Evolutionary conservation across 2,797 vertebrate species (phyloP), one percentile per base, ranked within the genome.

Genomic region (Pipistrellus pipistrellus): DNA sequence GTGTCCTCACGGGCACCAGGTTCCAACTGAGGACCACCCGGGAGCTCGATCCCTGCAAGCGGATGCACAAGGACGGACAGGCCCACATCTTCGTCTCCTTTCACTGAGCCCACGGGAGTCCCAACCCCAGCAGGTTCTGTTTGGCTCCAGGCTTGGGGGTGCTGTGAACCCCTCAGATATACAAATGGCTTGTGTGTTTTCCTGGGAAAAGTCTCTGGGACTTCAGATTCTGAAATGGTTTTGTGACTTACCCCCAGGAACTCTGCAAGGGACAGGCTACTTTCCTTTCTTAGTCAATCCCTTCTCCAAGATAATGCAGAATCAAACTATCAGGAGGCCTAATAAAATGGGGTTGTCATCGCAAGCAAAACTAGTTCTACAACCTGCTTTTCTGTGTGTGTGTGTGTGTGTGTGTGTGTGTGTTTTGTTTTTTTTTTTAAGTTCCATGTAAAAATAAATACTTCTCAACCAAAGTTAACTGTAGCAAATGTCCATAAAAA

Each of bases 361-460:
- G n/a, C 35, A 72, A 75, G 27, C 41, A 62, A 76, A 86, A 46
- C 32, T 55, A 69, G 72, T 44, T 41, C n/a, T 69, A 46, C 0
- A 69, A 68, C 41, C 44, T 76, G n/a, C 64, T 76, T 81, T 64
- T 68, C 13, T 62, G 11, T 30, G 4, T 64, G n/a, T n/a, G n/a
- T n/a, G n/a, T n/a, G n/a, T n/a, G n/a, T n/a, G n/a, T 62, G 11
- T 30, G 4, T 64, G n/a, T n/a, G n/a, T n/a, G n/a, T n/a, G n/a
- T n/a, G n/a, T n/a, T n/a, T n/a, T n/a, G 32, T 8, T 4, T 59
- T 9, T 57, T 46, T 92, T 21, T 66, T 38, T 14, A 93, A 72
- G 69, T 85, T 84, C 41, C 44, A 64, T 27, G 48, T 88, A 84
- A 93, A 93, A 88, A 91, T 44, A 97, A 93, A 75, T 23, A 77